Evolutionary conservation across 1,140 invertebrate species (phyloP).

Genomic region (Centruroides vittatus): DNA sequence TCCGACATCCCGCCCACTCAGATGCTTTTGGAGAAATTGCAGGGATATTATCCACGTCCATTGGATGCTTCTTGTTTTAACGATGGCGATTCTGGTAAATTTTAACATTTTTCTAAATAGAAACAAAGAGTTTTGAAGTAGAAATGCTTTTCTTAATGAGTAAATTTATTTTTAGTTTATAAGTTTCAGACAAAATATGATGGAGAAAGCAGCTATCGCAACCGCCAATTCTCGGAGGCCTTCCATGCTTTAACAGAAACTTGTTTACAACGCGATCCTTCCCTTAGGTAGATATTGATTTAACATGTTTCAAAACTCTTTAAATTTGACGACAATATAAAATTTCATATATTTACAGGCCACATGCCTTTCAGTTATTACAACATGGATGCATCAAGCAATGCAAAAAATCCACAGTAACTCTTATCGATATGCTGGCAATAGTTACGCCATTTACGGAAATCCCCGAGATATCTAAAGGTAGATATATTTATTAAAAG

Average conservation of each 20-base stretch:
- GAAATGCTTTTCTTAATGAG: not conserved
- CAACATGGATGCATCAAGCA: constrained; percentile 59
- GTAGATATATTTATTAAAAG: no score
- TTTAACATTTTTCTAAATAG: not conserved
- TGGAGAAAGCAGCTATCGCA: constrained; percentile 12
- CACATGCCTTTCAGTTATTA: constrained; percentile 34
- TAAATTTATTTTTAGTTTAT: not conserved
- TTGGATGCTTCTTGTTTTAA: constrained; percentile 52
- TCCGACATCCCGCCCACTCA: constrained; percentile 61
- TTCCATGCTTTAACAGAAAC: constrained; percentile 60
- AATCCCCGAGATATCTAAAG: no score
- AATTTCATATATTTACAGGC: constrained; percentile 27
- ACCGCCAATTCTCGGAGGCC: constrained; percentile 48
- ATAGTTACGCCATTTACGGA: constrained; percentile 37
- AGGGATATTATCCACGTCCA: constrained; percentile 57
- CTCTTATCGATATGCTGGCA: constrained; percentile 35
- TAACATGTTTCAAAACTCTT: no score
- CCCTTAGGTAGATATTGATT: constrained; percentile 10
- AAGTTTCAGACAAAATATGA: constrained; percentile 1
- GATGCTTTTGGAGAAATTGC: constrained; percentile 78
- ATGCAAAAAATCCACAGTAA: constrained; percentile 20
- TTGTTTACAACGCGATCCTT: constrained; percentile 49
- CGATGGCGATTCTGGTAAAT: constrained; percentile 34
- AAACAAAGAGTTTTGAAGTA: not conserved
- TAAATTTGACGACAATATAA: no score